Base-by-base conservation (phyloP, 2,888 invertebrate genomes). In the Exephanes ischioxanthus region DNA sequence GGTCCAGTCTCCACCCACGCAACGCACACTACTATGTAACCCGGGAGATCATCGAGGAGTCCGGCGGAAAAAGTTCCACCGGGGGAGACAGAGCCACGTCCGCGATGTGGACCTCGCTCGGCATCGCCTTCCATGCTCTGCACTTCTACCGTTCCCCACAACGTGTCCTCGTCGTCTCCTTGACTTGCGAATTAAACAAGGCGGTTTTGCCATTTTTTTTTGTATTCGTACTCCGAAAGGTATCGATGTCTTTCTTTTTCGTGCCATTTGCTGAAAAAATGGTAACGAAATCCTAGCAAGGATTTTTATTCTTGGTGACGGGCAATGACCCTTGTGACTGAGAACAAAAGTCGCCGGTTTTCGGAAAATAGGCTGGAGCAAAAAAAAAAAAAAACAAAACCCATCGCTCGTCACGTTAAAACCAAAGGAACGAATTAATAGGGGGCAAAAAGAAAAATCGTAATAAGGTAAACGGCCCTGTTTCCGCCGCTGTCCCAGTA, bases 1-100 rank as follows among this genome's bases (percentile, higher is more conserved):
- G 90, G 92, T 88, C 89, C 90, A 90, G 93, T 92, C 92, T 93
- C 92, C 92, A 93, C 93, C 92, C 92, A 92, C 93, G 93, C 93
- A 90, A 84, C 80, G 68, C 76, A 71, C 61, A 72, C 66, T 51
- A 66, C n/a, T 51, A 63, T 73, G 37, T 63, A 2, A 48, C 61
- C 19, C 22, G 33, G n/a, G 72, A 77, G 77, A 83, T 80, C 83
- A 83, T 83, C 66, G 76, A 80, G 45, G 83, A 83, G 76, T 73
- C 77, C 83, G 53, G 26, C 82, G 55, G 66, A 48, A 51, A 72
- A 84, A 73, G 63, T 77, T 41, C 41, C 37, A 41, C 19, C 19
- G 41, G 6, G 22, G 37, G 30, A 30, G 30, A 16, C 16, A 33
- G 16, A 33, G 33, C 63, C 33, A n/a, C 63, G 63, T 63, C 30